Evolutionary conservation across 2,113 vertebrate genomes (phyloP).

Genomic region (Cinclus mexicanus): DNA sequence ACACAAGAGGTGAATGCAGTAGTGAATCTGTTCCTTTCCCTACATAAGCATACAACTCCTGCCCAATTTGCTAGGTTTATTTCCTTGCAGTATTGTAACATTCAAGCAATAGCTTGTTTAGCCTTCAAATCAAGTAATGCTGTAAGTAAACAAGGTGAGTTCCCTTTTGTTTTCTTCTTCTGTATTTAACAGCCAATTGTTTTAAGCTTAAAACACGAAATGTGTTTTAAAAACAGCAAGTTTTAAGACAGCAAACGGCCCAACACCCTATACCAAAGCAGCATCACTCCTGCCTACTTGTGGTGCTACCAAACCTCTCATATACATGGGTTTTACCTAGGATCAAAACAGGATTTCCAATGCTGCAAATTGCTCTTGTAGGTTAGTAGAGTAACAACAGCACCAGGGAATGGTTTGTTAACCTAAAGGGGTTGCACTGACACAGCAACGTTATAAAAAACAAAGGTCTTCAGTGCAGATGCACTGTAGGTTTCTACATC

Average conservation of each 20-base stretch:
- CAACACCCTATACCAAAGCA: not conserved
- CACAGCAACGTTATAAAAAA: not conserved
- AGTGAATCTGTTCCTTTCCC: not conserved
- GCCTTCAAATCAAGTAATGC: not conserved
- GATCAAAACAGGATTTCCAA: not conserved
- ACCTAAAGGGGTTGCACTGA: not conserved
- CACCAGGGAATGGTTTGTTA: not conserved
- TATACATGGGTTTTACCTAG: not conserved
- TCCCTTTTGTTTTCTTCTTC: not conserved
- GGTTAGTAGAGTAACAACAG: not conserved
- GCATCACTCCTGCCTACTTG: not conserved
- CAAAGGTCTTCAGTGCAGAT: not conserved
- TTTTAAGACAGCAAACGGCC: not conserved
- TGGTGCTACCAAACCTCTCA: not conserved
- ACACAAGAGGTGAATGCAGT: not conserved
- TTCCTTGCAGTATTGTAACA: not conserved
- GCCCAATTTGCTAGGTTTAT: not conserved
- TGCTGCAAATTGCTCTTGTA: not conserved
- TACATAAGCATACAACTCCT: not conserved
- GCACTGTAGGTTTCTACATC: not conserved
- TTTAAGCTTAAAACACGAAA: not conserved
- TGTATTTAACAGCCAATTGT: not conserved
- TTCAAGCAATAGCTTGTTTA: not conserved
- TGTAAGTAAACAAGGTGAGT: not conserved
- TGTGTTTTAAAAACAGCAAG: not conserved